Evolutionary conservation across 2,888 invertebrate species (phyloP), one percentile per base, ranked within the genome.

Genomic region (Drosophila mettleri): DNA sequence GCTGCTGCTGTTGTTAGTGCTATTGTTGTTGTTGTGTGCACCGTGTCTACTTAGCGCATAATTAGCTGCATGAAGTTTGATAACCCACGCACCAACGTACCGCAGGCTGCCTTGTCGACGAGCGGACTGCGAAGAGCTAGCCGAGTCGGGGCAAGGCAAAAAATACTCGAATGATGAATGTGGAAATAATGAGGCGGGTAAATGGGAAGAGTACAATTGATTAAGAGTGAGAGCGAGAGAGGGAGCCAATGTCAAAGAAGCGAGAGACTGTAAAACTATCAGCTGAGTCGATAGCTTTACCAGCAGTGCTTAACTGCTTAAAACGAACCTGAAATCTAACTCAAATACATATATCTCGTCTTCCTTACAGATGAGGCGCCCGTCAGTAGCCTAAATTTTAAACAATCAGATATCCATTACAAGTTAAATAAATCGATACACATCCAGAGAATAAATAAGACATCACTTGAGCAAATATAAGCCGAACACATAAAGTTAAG

Each of bases 21-120:
- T 59, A 14, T 14, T 60, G 34, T 24, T 55, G 59, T 16, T 68
- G 55, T 20, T 58, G 53, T 63, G 46, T 72, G 66, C 76, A 63
- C 64, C 41, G 64, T 71, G 80, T 88, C 88, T 88, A 88, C 86
- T 88, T 85, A 85, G 84, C 86, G 84, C 86, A 85, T 85, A 86
- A 85, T 88, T 85, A 88, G 88, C 84, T 80, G 85, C 81, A 81
- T 83, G 70, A 78, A 86, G 78, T 81, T 71, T 78, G 85, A 77
- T 71, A 71, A 53, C 73, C 34, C 43, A 49, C 57, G 36, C 52
- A 36, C 63, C 59, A 60, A 69, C 62, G 48, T 48, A 14, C n/a
- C 24, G 9, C 41, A n/a, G 41, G 41, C 41, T 8, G 3, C 39
- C 39, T 22, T 22, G 14, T 41, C 20, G 8, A 14, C 8, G 41